Evolutionary conservation across 2,888 invertebrate genomes (phyloP).

Genomic region (Eristalinus sepulchralis): DNA sequence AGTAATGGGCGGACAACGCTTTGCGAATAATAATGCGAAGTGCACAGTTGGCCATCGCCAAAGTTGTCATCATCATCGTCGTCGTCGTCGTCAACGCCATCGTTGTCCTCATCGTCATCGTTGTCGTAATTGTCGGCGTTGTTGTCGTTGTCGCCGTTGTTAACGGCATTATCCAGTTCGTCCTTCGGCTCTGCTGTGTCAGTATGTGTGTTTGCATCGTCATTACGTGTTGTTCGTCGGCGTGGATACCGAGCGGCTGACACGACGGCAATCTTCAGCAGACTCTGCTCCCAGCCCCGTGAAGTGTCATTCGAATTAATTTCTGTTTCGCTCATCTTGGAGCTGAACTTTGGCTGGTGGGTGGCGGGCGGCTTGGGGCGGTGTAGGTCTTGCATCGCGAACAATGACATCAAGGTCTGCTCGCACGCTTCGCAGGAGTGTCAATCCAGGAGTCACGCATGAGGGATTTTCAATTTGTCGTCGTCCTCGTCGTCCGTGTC

Average conservation of each 20-base stretch:
- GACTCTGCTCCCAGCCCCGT: not conserved
- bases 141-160: slow-evolving; percentile 7
- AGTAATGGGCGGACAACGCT: slow-evolving; percentile 63
- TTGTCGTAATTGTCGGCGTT: not conserved
- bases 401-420: slow-evolving; percentile 38
- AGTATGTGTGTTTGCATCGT: slow-evolving; percentile 15
- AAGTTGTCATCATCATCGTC: not conserved
- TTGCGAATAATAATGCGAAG: slow-evolving; percentile 64
- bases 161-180: slow-evolving; percentile 48
- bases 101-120: not conserved
- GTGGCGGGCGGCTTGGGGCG: slow-evolving; percentile 20
- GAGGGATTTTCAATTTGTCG: slow-evolving; percentile 55
- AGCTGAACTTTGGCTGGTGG: slow-evolving; percentile 27
- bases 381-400: slow-evolving; percentile 7
- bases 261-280: not conserved
- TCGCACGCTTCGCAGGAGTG: slow-evolving; percentile 14
- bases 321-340: slow-evolving; percentile 62
- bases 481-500: slow-evolving; percentile 52
- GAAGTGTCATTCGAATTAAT: slow-evolving; percentile 62
- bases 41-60: slow-evolving; percentile 51
- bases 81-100: not conserved
- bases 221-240: slow-evolving; percentile 19
- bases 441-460: slow-evolving; percentile 36
- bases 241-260: slow-evolving; percentile 37
- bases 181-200: not conserved